Evolutionary conservation across 2,888 invertebrate species (phyloP).

Genomic region (Agrotis ipsilon): DNA sequence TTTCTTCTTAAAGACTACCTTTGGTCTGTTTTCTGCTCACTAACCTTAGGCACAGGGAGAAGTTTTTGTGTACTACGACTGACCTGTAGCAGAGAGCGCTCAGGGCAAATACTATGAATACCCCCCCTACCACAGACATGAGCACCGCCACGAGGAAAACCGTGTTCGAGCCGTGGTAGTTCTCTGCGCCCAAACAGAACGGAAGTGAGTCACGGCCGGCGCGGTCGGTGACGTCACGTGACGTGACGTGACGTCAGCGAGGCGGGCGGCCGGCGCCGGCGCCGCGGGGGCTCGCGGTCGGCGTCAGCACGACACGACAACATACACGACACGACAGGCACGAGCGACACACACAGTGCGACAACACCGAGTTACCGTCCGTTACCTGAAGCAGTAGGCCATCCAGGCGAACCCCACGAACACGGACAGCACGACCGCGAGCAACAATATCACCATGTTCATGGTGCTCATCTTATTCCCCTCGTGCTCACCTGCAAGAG

Average conservation of each 20-base stretch:
- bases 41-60: slow-evolving; percentile 99
- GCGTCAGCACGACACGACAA: slow-evolving; percentile 66
- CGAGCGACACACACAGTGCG: slow-evolving; percentile 86
- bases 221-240: slow-evolving; percentile 71
- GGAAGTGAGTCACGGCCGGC: slow-evolving; percentile 78
- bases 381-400: slow-evolving; percentile 98
- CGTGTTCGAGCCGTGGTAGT: slow-evolving; percentile 99
- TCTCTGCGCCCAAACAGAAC: slow-evolving; percentile 94
- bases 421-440: slow-evolving; percentile 97
- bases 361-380: slow-evolving; percentile 89
- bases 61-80: slow-evolving; percentile 99
- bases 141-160: slow-evolving; percentile 99
- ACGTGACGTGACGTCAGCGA: slow-evolving; percentile 71
- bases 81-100: slow-evolving; percentile 99
- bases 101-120: slow-evolving; percentile 99
- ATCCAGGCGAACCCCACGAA: slow-evolving; percentile 98
- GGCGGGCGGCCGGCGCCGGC: slow-evolving; percentile 80
- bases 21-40: slow-evolving; percentile 96
- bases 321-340: slow-evolving; percentile 80
- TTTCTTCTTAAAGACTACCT: slow-evolving; percentile 92
- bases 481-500: slow-evolving; percentile 94
- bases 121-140: slow-evolving; percentile 99
- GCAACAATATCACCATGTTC: slow-evolving; percentile 97
- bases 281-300: slow-evolving; percentile 75
- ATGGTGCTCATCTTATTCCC: slow-evolving; percentile 97